Base-by-base conservation (phyloP, 2,888 invertebrate genomes). In the Strigamia transsilvanica region DNA sequence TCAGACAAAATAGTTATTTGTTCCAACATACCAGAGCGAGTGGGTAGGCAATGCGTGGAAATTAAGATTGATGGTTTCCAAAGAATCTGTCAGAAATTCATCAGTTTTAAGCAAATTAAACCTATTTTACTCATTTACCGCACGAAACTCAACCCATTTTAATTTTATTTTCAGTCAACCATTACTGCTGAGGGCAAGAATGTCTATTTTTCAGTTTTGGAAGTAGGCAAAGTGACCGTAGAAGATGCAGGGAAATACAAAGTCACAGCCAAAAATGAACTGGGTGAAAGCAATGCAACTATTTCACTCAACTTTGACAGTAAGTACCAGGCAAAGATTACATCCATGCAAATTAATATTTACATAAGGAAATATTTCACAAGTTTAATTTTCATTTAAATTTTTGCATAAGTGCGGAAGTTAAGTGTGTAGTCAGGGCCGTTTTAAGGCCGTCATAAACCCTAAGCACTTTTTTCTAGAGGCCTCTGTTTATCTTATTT, bases 281-380 rank as follows among this genome's bases (percentile, higher is more conserved):
- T 97, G 87, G 98, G 98, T 88, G 98, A 98, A 90, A 96, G 96
- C 88, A 97, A 97, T 89, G 97, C 97, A 84, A 97, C 97, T 84
- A 96, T 97, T 90, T 97, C 97, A 90, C 93, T 98, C 87, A 98
- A 98, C 91, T 97, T 98, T 91, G 97, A 97, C 93, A 97, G 98
- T 98, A 92, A 95, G 96, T 94, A 51, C 9, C 32, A 23, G 27
- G 27, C 27, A 27, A 27, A 27, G 3, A 27, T 27, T 27, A 27
- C 27, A 27, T n/a, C n/a, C n/a, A n/a, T n/a, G n/a, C n/a, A n/a
- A 2, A 27, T 27, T 27, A 27, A 27, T 27, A 27, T n/a, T n/a
- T n/a, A n/a, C n/a, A n/a, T n/a, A n/a, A n/a, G n/a, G n/a, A n/a
- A n/a, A n/a, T n/a, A n/a, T n/a, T n/a, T n/a, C n/a, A n/a, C n/a